Base-by-base conservation (phyloP, 2,797 vertebrate species). In the Catostomus latipinnis region DNA sequence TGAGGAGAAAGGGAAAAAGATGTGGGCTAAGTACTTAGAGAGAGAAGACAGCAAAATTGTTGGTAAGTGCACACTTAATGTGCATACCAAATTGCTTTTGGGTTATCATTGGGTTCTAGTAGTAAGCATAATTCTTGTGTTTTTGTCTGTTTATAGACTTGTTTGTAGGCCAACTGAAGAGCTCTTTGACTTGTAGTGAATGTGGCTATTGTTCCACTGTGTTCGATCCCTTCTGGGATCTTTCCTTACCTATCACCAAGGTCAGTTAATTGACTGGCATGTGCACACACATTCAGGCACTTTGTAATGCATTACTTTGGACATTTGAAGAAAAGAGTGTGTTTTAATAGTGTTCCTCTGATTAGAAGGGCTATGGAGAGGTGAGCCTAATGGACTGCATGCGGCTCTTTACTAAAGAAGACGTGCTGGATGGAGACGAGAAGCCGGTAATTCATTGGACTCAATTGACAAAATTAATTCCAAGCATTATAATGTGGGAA, bases 321-420 rank as follows among this genome's bases (percentile, higher is more conserved):
- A 72, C 18, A 50, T 48, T 34, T 70, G 50, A 18, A 65, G 22
- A 63, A 60, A 34, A 34, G 34, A 34, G 34, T 34, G 34, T 3
- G 4, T 34, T 34, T 34, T 34, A 34, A 62, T 56, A 43, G 69
- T 69, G 56, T 81, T 71, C 81, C 90, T 91, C 65, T 84, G 83
- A 86, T 81, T 91, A 97, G 96, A 96, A 97, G 92, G 92, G 96
- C 91, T 96, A 96, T 0, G 94, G 96, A 60, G 97, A 99, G 86
- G 97, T 98, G 81, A 98, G 96, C 4, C 89, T 99, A 71, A 96
- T 96, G 93, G 98, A 99, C 90, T 99, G 98, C 85, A 93, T 99
- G 90, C 91, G 96, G 74, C 96, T 99, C 86, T 99, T 99, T 94
- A 99, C 98, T 91, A 99, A 99, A 93, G 97, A 98, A 86, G 98